Conservation (phyloP, 2,888 invertebrate species). For the Mesorhabditis belari region DNA sequence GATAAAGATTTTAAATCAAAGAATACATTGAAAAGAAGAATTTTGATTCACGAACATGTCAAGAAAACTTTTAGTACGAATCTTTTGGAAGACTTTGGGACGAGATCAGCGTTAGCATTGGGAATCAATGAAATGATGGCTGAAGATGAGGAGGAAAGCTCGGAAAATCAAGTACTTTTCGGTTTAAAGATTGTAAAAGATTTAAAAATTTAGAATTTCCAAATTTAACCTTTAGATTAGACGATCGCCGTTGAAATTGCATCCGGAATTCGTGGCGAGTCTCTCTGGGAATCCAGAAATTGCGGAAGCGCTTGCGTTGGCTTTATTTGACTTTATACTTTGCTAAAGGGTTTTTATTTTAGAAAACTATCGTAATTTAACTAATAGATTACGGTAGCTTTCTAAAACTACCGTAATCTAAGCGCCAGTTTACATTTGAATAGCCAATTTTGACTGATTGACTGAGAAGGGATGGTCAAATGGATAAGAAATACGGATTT, state of each 20-base stretch:
- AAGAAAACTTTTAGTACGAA: not conserved
- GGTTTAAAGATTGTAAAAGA: no score
- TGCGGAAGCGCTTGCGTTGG: constrained; percentile 4
- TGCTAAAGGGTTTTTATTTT: not conserved
- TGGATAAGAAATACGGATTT: no score
- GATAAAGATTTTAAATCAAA: not conserved
- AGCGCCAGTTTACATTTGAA: no score
- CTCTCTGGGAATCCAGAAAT: constrained; percentile 21
- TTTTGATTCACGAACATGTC: no score
- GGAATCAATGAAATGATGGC: constrained; percentile 8
- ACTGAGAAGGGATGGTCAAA: no score
- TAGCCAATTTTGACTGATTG: no score
- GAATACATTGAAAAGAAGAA: not conserved
- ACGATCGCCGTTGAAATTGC: constrained; percentile 15
- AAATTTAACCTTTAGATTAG: constrained; percentile 8
- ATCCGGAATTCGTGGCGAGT: constrained; percentile 17
- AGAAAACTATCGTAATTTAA: no score
- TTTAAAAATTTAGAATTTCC: not conserved
- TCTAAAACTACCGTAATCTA: no score
- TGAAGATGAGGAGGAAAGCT: constrained; percentile 1
- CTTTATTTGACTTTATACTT: not conserved
- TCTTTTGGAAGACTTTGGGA: not conserved
- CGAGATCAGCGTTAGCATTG: not conserved
- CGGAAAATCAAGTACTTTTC: no score
- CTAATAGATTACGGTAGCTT: no score